A percentile compares a stretch with the other conserved stretches of the same genome.
Evolutionary conservation across 1,140 invertebrate species (phyloP).

Genomic region (Drosophila jambulina): DNA sequence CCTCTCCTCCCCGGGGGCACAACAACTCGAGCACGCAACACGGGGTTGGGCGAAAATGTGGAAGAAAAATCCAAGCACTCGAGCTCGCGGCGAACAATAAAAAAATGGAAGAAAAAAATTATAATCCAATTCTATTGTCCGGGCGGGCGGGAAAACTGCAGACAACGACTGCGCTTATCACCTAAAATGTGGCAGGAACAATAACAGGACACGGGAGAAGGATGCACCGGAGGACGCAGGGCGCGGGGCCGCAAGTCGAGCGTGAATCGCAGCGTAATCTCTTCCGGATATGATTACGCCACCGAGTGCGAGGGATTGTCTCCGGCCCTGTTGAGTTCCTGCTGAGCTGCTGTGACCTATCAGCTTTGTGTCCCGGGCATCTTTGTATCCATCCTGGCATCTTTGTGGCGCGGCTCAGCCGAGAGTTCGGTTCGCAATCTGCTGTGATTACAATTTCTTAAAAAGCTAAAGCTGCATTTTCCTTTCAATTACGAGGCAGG

Average conservation of each 20-base stretch:
- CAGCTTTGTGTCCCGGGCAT: constrained; percentile 66
- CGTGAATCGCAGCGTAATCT: constrained; percentile 80
- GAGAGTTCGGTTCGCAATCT: constrained; percentile 55
- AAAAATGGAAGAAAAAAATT: constrained; percentile 37
- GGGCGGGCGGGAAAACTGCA: constrained; percentile 31
- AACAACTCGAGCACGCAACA: constrained; percentile 67
- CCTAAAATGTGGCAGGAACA: constrained; percentile 58
- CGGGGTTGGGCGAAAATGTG: constrained; percentile 15
- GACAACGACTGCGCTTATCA: constrained; percentile 74
- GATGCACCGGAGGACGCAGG: constrained; percentile 24
- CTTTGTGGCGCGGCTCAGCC: constrained; percentile 30
- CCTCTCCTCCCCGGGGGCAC: constrained; percentile 4
- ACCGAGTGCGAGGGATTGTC: constrained; percentile 62
- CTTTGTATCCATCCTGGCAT: constrained; percentile 54
- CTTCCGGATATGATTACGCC: constrained; percentile 81
- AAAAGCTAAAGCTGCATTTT: constrained; percentile 83
- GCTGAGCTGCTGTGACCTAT: constrained; percentile 73
- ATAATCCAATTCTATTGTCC: constrained; percentile 82
- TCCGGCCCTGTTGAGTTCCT: constrained; percentile 46
- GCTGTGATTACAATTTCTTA: constrained; percentile 83
- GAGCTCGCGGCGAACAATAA: constrained; percentile 43
- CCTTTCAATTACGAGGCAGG: constrained; percentile 63
- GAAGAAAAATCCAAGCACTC: constrained; percentile 30
- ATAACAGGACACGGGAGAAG: constrained; percentile 22
- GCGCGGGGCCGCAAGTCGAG: constrained; percentile 40